Conservation (phyloP, 2,888 invertebrate species). For the Dioctria linearis region DNA sequence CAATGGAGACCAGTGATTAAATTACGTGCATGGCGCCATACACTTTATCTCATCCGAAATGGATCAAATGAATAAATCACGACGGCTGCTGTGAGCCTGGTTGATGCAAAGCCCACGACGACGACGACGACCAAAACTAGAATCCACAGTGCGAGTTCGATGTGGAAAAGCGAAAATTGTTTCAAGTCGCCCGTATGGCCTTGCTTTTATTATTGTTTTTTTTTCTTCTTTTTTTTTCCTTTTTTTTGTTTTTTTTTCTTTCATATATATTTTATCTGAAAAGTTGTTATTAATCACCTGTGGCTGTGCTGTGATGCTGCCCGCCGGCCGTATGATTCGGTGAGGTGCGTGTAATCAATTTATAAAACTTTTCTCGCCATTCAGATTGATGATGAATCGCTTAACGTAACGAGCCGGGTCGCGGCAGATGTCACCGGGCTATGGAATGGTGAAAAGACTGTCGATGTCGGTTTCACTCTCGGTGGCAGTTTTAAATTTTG, state of each 20-base stretch:
- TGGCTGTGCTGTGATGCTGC: neutral
- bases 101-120: neutral
- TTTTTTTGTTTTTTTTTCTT: too few species aligned
- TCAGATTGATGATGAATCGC: conserved; percentile 9
- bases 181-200: neutral
- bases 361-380: conserved; percentile 1
- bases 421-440: conserved; percentile 2
- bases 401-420: neutral
- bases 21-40: conserved; percentile 6
- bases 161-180: neutral
- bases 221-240: neutral
- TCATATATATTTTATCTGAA: neutral
- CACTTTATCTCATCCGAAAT: conserved; percentile 6
- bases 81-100: neutral
- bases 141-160: neutral
- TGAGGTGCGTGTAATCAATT: conserved; percentile 3
- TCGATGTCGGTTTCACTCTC: neutral
- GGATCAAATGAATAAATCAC: conserved; percentile 13
- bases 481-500: conserved; percentile 1
- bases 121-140: neutral
- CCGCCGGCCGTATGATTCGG: neutral
- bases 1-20: neutral
- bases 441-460: too few species aligned
- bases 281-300: conserved; percentile 10
- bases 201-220: neutral